Base-by-base conservation (phyloP, 2,888 invertebrate species). In the Polyploca ridens region DNA sequence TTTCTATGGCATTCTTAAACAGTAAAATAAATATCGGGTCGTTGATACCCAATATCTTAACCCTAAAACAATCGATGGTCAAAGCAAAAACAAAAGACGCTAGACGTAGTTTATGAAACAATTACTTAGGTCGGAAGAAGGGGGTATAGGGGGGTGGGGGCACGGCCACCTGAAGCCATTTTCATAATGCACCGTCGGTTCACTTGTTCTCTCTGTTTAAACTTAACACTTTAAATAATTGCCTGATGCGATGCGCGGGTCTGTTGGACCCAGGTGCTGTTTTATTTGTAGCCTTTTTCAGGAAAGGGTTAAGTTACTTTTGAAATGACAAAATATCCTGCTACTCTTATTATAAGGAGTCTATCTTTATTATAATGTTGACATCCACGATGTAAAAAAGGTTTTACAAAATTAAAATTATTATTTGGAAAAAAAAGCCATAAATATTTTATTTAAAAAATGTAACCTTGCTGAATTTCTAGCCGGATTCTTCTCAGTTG, bases 171-270 rank as follows among this genome's bases (percentile, higher is more conserved):
- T 77, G 76, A 73, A 83, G 85, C 89, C 85, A 90, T 90, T 91
- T 89, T 88, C 89, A 90, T 91, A 91, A 90, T 90, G 90, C 90
- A 89, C 87, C 67, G 68, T 66, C 80, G 74, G 77, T 75, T 77
- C 78, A 76, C 76, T 82, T 81, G 76, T 78, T 80, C 76, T 46
- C 46, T n/a, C 73, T 72, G 70, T 76, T 78, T 83, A 88, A 89
- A 90, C 84, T 90, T 90, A 86, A 88, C 88, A 89, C 90, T 90
- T 88, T 88, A 89, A 90, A 90, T 90, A 88, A 90, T 90, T 89
- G 89, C 78, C 80, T 8, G n/a, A 35, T 35, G 60, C 16, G 38
- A 16, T 5, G 16, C 67, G 65, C 64, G 67, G 73, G 71, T 71
- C 69, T 63, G 62, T 66, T 66, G 77, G 70, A 67, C 77, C 67